Evolutionary conservation across 2,888 invertebrate species (phyloP).

Genomic region (Polymixis lichenea): DNA sequence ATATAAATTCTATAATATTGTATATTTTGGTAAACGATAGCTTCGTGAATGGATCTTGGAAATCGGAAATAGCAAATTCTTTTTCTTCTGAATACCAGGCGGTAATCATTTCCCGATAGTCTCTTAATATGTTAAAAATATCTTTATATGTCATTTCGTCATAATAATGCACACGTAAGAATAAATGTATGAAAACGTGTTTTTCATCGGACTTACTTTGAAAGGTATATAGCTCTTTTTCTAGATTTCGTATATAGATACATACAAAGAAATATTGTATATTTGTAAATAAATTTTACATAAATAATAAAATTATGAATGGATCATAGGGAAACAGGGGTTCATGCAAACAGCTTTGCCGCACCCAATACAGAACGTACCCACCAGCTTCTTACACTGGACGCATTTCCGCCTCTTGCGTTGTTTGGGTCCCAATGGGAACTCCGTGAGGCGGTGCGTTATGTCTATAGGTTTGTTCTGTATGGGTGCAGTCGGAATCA

Average conservation of each 20-base stretch:
- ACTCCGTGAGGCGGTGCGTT: too few species aligned
- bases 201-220: conserved; percentile 15
- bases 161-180: neutral
- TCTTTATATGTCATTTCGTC: conserved; percentile 4
- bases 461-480: too few species aligned
- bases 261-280: conserved; percentile 6
- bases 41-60: neutral
- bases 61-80: neutral
- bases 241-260: conserved; percentile 7
- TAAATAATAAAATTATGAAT: neutral
- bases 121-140: conserved; percentile 1
- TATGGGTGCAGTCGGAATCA: too few species aligned
- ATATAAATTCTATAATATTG: neutral
- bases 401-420: too few species aligned
- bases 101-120: neutral
- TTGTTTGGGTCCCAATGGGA: too few species aligned
- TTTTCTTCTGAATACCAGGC: neutral
- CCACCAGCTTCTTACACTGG: too few species aligned
- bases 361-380: too few species aligned
- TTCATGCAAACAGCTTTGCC: too few species aligned
- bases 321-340: too few species aligned
- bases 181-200: conserved; percentile 12
- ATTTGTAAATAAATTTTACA: neutral
- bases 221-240: conserved; percentile 2
- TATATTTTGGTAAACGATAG: neutral